phyloP scores from a whole-genome alignment of 2,113 vertebrate genomes.

The Prionailurus bengalensis region DNA sequence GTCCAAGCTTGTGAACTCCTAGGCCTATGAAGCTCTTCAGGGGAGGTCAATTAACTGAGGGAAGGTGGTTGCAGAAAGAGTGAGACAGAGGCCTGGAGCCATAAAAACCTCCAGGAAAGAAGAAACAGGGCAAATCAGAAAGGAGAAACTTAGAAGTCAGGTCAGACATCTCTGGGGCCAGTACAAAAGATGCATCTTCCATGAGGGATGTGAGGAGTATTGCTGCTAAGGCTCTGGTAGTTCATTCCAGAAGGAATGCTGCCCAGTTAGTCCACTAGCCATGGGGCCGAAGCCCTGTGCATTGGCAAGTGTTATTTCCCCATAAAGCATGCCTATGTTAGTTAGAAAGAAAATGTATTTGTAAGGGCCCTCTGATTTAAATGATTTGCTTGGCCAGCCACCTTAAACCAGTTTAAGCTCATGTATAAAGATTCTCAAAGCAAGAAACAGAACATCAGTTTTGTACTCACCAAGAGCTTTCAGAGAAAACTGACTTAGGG shows the following conservation, averaged over 20 bases:
- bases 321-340: neutral
- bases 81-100: neutral
- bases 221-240: neutral
- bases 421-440: neutral
- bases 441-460: neutral
- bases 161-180: neutral
- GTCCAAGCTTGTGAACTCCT: neutral
- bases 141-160: neutral
- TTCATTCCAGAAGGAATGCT: neutral
- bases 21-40: neutral
- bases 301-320: neutral
- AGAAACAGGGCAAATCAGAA: neutral
- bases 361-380: neutral
- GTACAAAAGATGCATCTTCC: neutral
- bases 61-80: neutral
- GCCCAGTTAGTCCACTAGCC: fast-evolving
- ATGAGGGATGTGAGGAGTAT: fast-evolving
- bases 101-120: neutral
- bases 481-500: neutral
- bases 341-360: neutral
- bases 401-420: neutral
- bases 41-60: neutral
- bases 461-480: neutral
- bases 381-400: neutral
- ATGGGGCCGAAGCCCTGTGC: neutral